Evolutionary conservation across 2,797 vertebrate species (phyloP).

Genomic region (Schizothorax lantsangensis): DNA sequence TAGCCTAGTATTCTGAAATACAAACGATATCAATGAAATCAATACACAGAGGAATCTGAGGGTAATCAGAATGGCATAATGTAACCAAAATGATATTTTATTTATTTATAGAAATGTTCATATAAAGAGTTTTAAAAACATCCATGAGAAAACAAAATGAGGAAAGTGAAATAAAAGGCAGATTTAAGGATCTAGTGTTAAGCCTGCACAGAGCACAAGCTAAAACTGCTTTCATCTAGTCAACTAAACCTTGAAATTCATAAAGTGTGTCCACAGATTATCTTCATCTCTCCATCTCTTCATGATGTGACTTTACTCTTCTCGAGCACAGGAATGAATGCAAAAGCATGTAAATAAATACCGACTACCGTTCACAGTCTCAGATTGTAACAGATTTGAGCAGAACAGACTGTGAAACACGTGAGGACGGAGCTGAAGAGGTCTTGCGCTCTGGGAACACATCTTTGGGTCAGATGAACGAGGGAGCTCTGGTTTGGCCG

Average conservation of each 20-base stretch:
- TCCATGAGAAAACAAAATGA: slow-evolving; percentile 36
- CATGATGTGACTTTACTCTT: background rate
- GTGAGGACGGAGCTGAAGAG: background rate
- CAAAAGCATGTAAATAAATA: slow-evolving; percentile 29
- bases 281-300: background rate
- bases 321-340: slow-evolving; percentile 9
- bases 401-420: background rate
- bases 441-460: slow-evolving; percentile 25
- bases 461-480: slow-evolving; percentile 25
- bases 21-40: slow-evolving; percentile 45
- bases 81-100: slow-evolving; percentile 61
- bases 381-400: slow-evolving; percentile 26
- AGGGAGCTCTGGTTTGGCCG: slow-evolving; percentile 50
- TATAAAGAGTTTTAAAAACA: slow-evolving; percentile 59
- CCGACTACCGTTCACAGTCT: background rate
- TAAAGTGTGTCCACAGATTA: slow-evolving; percentile 20
- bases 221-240: slow-evolving; percentile 63
- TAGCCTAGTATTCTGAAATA: slow-evolving; percentile 9
- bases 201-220: slow-evolving; percentile 75
- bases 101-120: slow-evolving; percentile 58
- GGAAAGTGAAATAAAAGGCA: slow-evolving; percentile 31
- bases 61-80: slow-evolving; percentile 52
- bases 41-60: slow-evolving; percentile 57
- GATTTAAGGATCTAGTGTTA: slow-evolving; percentile 68
- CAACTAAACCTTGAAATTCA: slow-evolving; percentile 24